These are phyloP conservation scores for Drosophila eohydei DNA, from an alignment of 2,888 invertebrate species.

Conservation along the genomic window DNA sequence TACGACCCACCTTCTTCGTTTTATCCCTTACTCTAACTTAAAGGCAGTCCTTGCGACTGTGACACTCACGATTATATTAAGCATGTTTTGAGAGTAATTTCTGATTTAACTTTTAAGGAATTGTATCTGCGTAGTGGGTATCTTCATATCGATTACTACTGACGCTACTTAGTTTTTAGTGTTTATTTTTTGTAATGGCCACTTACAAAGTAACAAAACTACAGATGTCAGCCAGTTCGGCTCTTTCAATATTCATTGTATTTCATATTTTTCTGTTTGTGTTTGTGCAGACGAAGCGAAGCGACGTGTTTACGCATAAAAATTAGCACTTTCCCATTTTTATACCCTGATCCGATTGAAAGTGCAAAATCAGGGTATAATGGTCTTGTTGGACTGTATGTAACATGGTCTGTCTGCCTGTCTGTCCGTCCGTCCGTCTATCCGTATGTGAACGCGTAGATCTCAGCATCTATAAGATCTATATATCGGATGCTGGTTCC, in stretches of 20 bases:
- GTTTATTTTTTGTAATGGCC: background rate
- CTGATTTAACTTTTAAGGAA: background rate
- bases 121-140: background rate
- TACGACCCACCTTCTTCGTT: constrained; percentile 40
- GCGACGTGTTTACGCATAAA: constrained; percentile 69
- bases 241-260: constrained; percentile 30
- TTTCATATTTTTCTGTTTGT: constrained; percentile 29
- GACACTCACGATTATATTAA: background rate
- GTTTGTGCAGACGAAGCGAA: constrained; percentile 24
- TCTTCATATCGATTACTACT: no score
- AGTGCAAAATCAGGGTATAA: no score
- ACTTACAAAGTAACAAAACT: constrained; percentile 7
- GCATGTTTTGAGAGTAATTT: no score
- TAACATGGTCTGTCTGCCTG: background rate
- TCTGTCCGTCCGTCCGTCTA: no score
- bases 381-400: no score
- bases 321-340: constrained; percentile 42
- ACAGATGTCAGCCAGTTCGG: constrained; percentile 38
- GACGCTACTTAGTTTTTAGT: no score
- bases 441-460: no score
- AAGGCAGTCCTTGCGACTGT: constrained; percentile 32
- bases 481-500: no score
- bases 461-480: no score
- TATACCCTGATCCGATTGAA: background rate
- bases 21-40: constrained; percentile 38